Evolutionary conservation across 1,140 invertebrate species (phyloP), one percentile per base, ranked within the genome.

Genomic region (Hylaeus volcanicus): DNA sequence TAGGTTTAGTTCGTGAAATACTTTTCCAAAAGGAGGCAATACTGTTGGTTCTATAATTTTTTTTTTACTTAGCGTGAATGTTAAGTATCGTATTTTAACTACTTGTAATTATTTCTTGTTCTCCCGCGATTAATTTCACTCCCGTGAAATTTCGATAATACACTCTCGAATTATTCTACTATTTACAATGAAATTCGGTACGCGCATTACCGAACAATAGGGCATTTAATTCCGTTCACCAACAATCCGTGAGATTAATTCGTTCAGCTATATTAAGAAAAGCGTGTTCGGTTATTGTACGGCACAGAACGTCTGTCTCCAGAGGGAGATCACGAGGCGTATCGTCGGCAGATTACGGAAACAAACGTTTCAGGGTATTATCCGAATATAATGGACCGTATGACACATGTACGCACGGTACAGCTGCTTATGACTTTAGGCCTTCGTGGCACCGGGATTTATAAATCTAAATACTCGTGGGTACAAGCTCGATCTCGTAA

Each of bases 281-380:
- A 63, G 64, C 64, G 15, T 75, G 37, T 63, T 43, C 37, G 39
- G 53, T 3, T 15, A 80, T 80, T 80, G 64, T 80, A 9, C 1
- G 37, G 53, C 9, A 8, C 39, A 68, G 69, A 75, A 43, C 61
- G 63, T 37, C n/a, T 61, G 11, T 53, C 72, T 74, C 12, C 55
- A 12, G 55, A 80, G 79, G 72, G 72, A 61, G 73, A 75, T 75
- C 78, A 68, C 39, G 11, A 37, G n/a, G 55, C 73, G 73, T 75
- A 80, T 80, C 79, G 79, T 68, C 79, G 79, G 45, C 48, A 74
- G 79, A 80, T 80, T 80, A 80, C 64, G 73, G 79, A 80, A 80
- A 80, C 79, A 80, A 80, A 80, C 73, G 79, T 74, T 68, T 41
- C 79, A 74, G 79, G 79, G 79, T 80, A 75, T 80, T 80, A 80